Base-by-base conservation (phyloP, 2,888 invertebrate species). In the Iselma pallidipennis region DNA sequence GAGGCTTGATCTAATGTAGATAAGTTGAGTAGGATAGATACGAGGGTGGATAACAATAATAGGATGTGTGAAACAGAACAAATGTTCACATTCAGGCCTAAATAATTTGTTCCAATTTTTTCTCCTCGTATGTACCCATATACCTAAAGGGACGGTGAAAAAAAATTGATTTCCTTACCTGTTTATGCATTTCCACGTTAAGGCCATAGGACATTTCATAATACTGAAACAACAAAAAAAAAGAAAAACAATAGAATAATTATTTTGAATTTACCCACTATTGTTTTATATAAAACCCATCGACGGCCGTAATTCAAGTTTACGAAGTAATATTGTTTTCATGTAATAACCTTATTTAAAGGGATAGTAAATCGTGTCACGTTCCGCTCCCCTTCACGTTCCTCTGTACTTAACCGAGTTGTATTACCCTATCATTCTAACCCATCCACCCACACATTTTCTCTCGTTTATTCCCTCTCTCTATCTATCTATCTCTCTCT, bases 131-230 rank as follows among this genome's bases (percentile, higher is more conserved):
- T 37, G 9, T 16, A 16, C 6, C 9, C 6, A 16, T 16, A n/a
- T n/a, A n/a, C n/a, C n/a, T n/a, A n/a, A n/a, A n/a, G n/a, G n/a
- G n/a, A n/a, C n/a, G n/a, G n/a, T 19, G 2, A 49, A 49, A 57
- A 25, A 50, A 51, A 37, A n/a, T 33, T 31, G 10, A 29, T 55
- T 33, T 50, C 50, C 88, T 85, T 86, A 94, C 94, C 91, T 96
- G 96, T 88, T 96, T 96, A 84, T 95, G 95, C 94, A 96, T 95
- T 86, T 97, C 97, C 81, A 95, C 95, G 85, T 96, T 96, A 84
- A 96, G 90, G 77, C 95, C 95, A 85, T 96, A 96, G 60, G 95
- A 95, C 95, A 96, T 96, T 88, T 97, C 97, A 87, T 96, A 96
- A 85, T 96, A 96, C 95, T 95, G 91, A 78, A 92, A 92, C 83